Percentiles rank a stretch among this genome's conserved stretches.
Evolutionary conservation across 2,888 invertebrate species (phyloP).

Genomic region (Taenaris catops): DNA sequence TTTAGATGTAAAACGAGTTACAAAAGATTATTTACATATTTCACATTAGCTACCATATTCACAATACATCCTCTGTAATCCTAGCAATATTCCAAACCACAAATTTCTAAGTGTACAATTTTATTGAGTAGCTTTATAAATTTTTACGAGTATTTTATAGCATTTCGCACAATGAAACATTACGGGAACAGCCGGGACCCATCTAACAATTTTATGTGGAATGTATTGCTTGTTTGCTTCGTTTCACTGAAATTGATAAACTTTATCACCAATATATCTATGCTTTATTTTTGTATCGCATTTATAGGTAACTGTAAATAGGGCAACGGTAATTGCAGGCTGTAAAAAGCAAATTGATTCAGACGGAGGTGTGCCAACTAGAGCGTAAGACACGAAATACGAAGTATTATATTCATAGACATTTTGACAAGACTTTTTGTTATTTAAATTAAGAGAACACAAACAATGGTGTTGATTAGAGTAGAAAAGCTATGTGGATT

Average conservation of each 20-base stretch:
- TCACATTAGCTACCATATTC: too few species aligned
- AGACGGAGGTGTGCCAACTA: constrained; percentile 15
- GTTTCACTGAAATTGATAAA: constrained; percentile 32
- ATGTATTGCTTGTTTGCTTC: constrained; percentile 32
- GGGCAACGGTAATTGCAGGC: constrained; percentile 12
- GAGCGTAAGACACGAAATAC: constrained; percentile 9
- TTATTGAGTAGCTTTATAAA: constrained; percentile 68
- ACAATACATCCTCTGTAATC: background rate
- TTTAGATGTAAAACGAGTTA: too few species aligned
- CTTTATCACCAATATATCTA: constrained; percentile 15
- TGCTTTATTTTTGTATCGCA: constrained; percentile 9
- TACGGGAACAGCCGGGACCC: constrained; percentile 37
- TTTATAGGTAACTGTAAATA: constrained; percentile 11
- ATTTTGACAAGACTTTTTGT: too few species aligned
- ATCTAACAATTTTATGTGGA: constrained; percentile 47
- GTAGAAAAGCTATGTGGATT: too few species aligned
- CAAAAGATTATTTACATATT: too few species aligned
- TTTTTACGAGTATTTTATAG: constrained; percentile 66
- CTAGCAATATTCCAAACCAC: constrained; percentile 44
- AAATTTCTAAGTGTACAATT: constrained; percentile 59
- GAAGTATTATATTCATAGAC: background rate
- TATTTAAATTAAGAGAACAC: too few species aligned
- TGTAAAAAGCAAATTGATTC: constrained; percentile 20
- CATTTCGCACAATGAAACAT: constrained; percentile 66
- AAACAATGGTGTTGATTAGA: too few species aligned